Conservation (phyloP, 2,888 invertebrate genomes). For the Tricholauxania praeusta region DNA sequence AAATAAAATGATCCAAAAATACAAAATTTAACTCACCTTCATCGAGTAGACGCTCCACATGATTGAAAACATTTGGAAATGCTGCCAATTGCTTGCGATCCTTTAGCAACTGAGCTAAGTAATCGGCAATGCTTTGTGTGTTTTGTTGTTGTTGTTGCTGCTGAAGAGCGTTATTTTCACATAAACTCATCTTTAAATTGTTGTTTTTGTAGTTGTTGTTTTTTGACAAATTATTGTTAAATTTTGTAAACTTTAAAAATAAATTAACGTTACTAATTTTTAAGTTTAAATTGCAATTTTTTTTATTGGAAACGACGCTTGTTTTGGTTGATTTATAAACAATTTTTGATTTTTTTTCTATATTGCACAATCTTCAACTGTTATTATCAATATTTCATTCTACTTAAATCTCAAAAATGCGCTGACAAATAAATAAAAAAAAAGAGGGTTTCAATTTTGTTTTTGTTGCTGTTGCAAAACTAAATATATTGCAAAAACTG, state of each 20-base stretch:
- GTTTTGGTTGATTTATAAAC: neutral
- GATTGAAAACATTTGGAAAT: constrained; percentile 99
- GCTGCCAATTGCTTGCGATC: constrained; percentile 99
- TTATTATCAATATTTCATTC: neutral
- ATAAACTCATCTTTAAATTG: constrained; percentile 65
- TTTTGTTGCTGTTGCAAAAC: neutral
- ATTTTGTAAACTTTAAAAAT: neutral
- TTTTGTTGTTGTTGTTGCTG: constrained; percentile 71
- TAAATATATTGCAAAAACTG: neutral
- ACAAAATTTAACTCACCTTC: constrained; percentile 81
- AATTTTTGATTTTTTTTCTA: neutral
- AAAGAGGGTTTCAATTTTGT: neutral
- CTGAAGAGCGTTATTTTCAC: constrained; percentile 65
- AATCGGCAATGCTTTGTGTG: constrained; percentile 98
- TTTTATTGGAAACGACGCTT: constrained; percentile 10
- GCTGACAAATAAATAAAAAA: neutral
- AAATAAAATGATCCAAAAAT: neutral
- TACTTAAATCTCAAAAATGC: neutral
- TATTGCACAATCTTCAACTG: too few relatives aligned
- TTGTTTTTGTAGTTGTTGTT: constrained; percentile 38
- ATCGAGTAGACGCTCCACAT: constrained; percentile 98
- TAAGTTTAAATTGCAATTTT: neutral
- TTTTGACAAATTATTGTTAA: constrained; percentile 20
- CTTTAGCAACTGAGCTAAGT: constrained; percentile 99
- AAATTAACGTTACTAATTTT: neutral